A percentile compares a stretch with the other conserved stretches of the same genome.
These are phyloP conservation scores for Forficula auricularia DNA, from an alignment of 1,140 invertebrate species.

Conservation along the genomic window DNA sequence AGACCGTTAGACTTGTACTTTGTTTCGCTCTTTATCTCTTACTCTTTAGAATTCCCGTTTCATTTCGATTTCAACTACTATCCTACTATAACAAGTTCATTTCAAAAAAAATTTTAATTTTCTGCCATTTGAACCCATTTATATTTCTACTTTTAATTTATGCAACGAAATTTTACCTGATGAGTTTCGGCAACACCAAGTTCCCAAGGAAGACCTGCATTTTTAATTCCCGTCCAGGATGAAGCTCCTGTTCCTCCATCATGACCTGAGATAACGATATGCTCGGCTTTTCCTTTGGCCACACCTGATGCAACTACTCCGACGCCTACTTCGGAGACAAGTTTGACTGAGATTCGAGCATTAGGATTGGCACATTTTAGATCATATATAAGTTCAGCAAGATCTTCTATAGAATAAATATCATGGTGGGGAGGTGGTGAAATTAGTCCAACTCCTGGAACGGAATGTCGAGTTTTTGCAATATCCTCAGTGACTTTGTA, in stretches of 20 bases:
- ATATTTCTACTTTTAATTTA: no score
- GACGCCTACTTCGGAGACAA: conserved; percentile 96
- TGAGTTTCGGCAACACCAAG: conserved; percentile 94
- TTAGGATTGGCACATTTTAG: conserved; percentile 92
- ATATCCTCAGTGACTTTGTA: conserved; percentile 81
- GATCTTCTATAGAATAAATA: conserved; percentile 98
- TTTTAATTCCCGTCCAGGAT: conserved; percentile 93
- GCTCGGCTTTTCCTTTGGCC: conserved; percentile 96
- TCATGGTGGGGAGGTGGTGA: conserved; percentile 98
- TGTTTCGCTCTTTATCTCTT: no score
- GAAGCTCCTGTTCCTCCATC: conserved; percentile 96
- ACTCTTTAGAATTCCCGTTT: no score
- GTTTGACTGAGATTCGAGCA: conserved; percentile 90
- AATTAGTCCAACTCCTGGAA: conserved; percentile 93
- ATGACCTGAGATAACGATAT: conserved; percentile 95
- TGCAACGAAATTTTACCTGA: no score
- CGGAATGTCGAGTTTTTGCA: conserved; percentile 84
- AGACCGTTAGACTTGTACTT: no score
- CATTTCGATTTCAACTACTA: no score
- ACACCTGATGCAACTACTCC: conserved; percentile 95
- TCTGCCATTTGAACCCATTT: no score
- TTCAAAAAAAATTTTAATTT: no score
- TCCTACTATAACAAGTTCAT: no score
- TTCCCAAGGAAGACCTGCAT: conserved; percentile 93
- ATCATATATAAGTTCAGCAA: conserved; percentile 96